Evolutionary conservation across 2,113 vertebrate genomes (phyloP).

Genomic region (Copsychus sechellarum): DNA sequence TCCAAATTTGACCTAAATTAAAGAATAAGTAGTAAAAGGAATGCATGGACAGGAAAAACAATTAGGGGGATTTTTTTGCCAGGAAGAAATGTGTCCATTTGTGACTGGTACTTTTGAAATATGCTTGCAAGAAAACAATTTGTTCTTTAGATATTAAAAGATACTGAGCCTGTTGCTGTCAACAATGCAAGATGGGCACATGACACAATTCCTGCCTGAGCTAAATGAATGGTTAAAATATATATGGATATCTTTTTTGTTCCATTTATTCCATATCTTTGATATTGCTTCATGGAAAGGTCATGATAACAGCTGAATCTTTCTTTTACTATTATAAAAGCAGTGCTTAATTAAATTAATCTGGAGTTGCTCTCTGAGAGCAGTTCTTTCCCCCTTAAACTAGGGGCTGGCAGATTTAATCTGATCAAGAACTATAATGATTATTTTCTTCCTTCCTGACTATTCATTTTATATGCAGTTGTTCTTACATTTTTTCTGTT

Average conservation of each 20-base stretch:
- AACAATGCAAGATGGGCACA: neutral
- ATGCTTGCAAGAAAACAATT: neutral
- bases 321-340: neutral
- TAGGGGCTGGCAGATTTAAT: neutral
- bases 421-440: neutral
- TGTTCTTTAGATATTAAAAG: constrained; percentile 36
- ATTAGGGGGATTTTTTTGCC: neutral
- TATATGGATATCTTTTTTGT: neutral
- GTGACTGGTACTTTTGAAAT: neutral
- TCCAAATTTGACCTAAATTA: neutral
- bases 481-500: neutral
- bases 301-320: neutral
- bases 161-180: constrained; percentile 2
- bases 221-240: neutral
- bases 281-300: neutral
- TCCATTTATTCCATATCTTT: neutral
- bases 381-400: neutral
- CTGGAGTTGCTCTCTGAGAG: neutral
- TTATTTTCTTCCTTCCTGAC: neutral
- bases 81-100: neutral
- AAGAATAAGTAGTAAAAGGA: neutral
- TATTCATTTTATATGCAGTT: neutral
- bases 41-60: neutral
- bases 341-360: neutral
- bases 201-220: neutral